These are phyloP conservation scores for Myotis davidii DNA, from an alignment of 2,113 vertebrate genomes.

Conservation along the genomic window DNA sequence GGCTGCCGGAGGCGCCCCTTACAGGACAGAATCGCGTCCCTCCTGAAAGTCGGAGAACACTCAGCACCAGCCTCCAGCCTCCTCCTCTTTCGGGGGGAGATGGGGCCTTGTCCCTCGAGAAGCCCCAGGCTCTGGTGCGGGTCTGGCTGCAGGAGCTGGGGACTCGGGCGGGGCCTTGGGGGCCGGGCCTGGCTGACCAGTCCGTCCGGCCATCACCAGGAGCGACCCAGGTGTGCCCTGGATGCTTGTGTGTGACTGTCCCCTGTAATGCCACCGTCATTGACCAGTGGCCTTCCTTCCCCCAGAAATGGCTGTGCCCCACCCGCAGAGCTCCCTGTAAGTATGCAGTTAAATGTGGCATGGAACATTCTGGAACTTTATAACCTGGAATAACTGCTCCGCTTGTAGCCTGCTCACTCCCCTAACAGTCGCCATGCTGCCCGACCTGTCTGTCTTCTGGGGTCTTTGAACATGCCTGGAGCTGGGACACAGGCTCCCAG, in stretches of 20 bases:
- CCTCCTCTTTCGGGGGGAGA: fast-evolving
- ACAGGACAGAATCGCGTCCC: fast-evolving
- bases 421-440: neutral
- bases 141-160: fast-evolving
- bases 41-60: fast-evolving
- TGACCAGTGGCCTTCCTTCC: slow-evolving; percentile 66
- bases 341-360: slow-evolving; percentile 32
- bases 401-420: neutral
- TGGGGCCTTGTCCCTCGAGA: neutral
- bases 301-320: neutral
- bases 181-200: neutral
- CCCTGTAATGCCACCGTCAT: neutral
- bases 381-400: slow-evolving; percentile 1
- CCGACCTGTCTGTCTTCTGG: neutral
- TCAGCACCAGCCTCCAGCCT: neutral
- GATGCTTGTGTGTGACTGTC: neutral
- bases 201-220: fast-evolving
- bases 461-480: neutral
- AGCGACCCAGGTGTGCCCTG: neutral
- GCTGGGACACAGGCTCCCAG: neutral
- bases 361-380: neutral
- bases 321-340: neutral
- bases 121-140: fast-evolving
- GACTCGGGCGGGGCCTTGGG: fast-evolving
- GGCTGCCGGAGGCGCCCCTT: neutral